Evolutionary conservation across 2,888 invertebrate species (phyloP).

Genomic region (Cerastis leucographa): DNA sequence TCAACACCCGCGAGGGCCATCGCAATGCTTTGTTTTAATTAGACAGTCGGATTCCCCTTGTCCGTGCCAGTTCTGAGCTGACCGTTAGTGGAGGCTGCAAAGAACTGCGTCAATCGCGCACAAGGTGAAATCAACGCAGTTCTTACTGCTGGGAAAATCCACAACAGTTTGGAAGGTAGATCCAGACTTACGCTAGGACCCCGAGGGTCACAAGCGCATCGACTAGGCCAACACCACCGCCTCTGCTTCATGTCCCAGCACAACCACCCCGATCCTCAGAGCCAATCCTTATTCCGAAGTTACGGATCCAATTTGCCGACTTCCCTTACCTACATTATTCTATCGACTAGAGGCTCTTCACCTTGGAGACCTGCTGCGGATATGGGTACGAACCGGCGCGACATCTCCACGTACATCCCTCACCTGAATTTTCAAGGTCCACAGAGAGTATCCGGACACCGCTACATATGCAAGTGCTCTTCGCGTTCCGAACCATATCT

Average conservation of each 20-base stretch:
- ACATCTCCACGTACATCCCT: conserved; percentile 78
- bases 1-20: conserved; percentile 91
- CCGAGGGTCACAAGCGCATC: neutral
- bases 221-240: neutral
- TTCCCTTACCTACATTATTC: conserved; percentile 93
- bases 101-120: conserved; percentile 20
- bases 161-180: neutral
- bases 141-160: neutral
- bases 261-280: conserved; percentile 81
- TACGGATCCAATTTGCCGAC: conserved; percentile 92
- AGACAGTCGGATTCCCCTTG: conserved; percentile 92
- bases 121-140: neutral
- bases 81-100: conserved; percentile 83
- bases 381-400: conserved; percentile 91
- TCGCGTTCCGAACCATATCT: conserved; percentile 87
- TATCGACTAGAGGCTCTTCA: conserved; percentile 74
- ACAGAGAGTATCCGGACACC: conserved; percentile 78
- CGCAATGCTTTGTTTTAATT: conserved; percentile 93
- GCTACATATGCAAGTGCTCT: conserved; percentile 75
- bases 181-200: neutral
- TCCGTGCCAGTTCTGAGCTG: conserved; percentile 92
- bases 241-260: conserved; percentile 5
- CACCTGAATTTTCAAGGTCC: conserved; percentile 81
- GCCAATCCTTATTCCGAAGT: conserved; percentile 94
- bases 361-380: conserved; percentile 94